phyloP scores from a whole-genome alignment of 2,797 vertebrate genomes.

The Lemur catta region DNA sequence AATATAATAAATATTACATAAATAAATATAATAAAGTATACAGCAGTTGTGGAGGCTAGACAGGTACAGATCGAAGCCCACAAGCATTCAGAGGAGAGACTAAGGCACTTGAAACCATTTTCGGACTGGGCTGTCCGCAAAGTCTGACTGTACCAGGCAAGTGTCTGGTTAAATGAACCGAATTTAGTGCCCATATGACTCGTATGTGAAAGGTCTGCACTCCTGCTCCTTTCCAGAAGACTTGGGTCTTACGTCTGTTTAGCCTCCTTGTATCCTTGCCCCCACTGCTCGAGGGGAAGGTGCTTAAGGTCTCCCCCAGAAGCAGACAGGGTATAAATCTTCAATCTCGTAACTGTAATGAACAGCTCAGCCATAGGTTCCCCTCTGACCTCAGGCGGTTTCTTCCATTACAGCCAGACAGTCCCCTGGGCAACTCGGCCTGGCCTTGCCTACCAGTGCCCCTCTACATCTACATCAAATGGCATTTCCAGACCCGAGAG shows the following conservation, averaged over 20 bases:
- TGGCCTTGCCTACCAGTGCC: background rate
- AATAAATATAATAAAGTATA: background rate
- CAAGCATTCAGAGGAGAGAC: background rate
- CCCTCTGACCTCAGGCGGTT: constrained; percentile 26
- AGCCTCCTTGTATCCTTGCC: background rate
- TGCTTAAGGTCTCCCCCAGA: background rate
- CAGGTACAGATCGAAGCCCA: background rate
- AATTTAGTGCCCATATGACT: background rate
- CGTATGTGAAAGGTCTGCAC: background rate
- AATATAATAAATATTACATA: background rate
- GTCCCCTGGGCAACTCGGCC: background rate
- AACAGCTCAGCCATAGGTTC: background rate
- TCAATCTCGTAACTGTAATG: constrained; percentile 45
- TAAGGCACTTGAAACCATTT: background rate
- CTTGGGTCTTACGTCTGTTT: background rate
- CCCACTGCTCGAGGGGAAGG: background rate
- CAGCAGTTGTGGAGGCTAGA: background rate
- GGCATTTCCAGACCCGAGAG: background rate
- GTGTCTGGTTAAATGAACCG: background rate
- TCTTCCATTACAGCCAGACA: background rate
- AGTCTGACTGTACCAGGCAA: background rate
- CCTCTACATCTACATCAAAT: background rate
- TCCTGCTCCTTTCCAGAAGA: background rate
- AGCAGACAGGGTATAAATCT: background rate
- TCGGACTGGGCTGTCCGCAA: background rate